Conservation (phyloP, 2,797 vertebrate species). For the Mareca penelope region DNA sequence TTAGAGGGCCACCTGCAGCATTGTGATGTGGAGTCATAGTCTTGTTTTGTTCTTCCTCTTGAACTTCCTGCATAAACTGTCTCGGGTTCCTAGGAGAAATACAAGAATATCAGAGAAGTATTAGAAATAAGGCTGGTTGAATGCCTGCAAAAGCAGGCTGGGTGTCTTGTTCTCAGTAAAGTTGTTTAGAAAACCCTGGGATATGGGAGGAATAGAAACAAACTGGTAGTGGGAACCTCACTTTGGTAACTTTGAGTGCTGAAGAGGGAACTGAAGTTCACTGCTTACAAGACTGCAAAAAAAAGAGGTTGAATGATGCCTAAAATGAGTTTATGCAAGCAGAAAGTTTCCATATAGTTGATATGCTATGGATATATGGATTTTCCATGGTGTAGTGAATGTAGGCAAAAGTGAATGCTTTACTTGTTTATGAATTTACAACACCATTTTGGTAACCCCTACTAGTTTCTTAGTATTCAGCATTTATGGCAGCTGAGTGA, state of each 20-base stretch:
- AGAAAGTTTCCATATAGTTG: fast-evolving
- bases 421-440: background rate
- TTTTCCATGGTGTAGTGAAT: background rate
- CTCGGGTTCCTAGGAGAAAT: background rate
- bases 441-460: fast-evolving
- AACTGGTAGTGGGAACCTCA: background rate
- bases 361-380: background rate
- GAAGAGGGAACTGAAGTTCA: background rate
- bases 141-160: background rate
- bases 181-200: background rate
- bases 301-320: background rate
- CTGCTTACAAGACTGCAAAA: fast-evolving
- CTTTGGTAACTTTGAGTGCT: background rate
- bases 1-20: background rate
- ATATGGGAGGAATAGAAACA: background rate
- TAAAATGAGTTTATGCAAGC: background rate
- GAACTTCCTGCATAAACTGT: background rate
- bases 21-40: background rate
- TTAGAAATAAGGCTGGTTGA: background rate
- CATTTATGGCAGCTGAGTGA: background rate
- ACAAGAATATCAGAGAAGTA: background rate
- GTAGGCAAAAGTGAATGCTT: background rate
- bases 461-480: background rate
- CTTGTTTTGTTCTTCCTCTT: background rate
- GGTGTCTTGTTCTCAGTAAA: background rate